phyloP scores from a whole-genome alignment of 2,113 vertebrate species.

The Marmota monax region DNA sequence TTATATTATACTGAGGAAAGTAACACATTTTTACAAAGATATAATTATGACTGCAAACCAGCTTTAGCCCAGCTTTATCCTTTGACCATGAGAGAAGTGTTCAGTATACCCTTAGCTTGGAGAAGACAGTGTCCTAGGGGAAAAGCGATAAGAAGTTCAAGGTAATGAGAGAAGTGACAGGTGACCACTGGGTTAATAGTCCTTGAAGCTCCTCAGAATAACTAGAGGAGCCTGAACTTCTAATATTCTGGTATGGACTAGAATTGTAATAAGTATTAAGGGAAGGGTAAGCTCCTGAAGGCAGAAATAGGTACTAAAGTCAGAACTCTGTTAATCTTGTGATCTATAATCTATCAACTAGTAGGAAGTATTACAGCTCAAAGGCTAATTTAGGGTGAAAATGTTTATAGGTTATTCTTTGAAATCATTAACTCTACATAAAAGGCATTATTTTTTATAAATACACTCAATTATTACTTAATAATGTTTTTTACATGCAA shows the following conservation, averaged over 20 bases:
- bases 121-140: background rate
- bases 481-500: background rate
- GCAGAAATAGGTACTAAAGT: background rate
- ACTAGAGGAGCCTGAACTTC: background rate
- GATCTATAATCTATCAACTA: background rate
- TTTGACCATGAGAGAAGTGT: background rate
- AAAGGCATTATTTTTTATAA: background rate
- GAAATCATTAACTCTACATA: background rate
- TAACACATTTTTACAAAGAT: background rate
- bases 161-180: background rate
- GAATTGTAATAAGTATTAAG: constrained; percentile 32
- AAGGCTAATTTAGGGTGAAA: background rate
- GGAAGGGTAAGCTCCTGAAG: background rate
- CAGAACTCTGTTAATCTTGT: background rate
- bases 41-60: background rate
- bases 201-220: background rate
- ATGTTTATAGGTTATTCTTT: background rate
- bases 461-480: background rate
- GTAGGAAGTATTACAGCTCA: background rate
- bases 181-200: background rate
- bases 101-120: background rate
- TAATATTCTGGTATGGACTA: background rate
- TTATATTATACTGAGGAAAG: constrained; percentile 16
- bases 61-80: background rate
- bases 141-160: background rate